Base-by-base conservation (phyloP, 2,113 vertebrate species). In the Cololabis saira region DNA sequence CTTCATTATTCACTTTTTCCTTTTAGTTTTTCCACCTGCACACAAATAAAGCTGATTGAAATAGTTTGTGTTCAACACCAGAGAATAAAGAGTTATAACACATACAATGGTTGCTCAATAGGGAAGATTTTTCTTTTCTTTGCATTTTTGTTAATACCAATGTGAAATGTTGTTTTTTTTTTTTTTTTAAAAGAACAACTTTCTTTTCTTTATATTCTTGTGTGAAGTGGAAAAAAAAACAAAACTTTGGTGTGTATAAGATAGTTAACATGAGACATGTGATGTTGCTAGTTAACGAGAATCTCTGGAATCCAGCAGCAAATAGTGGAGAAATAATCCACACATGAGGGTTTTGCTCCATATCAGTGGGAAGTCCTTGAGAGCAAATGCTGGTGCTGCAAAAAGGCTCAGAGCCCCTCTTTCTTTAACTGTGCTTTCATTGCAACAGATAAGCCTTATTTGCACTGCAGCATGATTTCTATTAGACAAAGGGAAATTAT, bases 251-350 rank as follows among this genome's bases (percentile, higher is more conserved):
- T n/a, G n/a, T 33, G 52, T 30, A 65, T 5, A 58, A 61, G 16
- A 51, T 3, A 9, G 16, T 42, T 9, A 9, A 18, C 58, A 59
- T 56, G 60, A 71, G 61, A 69, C 40, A 78, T 43, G 15, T 74
- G 63, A 16, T 73, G 60, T 80, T 85, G 74, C 72, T 64, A 76
- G 76, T 78, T 58, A 78, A 81, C 67, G 21, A 45, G 64, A 80
- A 79, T 49, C 78, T 79, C 80, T 71, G 80, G 83, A 83, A 84
- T 87, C 78, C 72, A 81, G 68, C 67, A 78, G 76, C 78, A 76
- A 75, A 91, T 85, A 85, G 85, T 63, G 81, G 87, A 74, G 84
- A 87, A 90, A 82, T 82, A 83, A 83, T 89, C 85, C 89, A 89
- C 63, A 19, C 73, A 64, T 71, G 82, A 78, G 75, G 65, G 75